Base-by-base conservation (phyloP, 2,113 vertebrate genomes). In the Geothlypis trichas region DNA sequence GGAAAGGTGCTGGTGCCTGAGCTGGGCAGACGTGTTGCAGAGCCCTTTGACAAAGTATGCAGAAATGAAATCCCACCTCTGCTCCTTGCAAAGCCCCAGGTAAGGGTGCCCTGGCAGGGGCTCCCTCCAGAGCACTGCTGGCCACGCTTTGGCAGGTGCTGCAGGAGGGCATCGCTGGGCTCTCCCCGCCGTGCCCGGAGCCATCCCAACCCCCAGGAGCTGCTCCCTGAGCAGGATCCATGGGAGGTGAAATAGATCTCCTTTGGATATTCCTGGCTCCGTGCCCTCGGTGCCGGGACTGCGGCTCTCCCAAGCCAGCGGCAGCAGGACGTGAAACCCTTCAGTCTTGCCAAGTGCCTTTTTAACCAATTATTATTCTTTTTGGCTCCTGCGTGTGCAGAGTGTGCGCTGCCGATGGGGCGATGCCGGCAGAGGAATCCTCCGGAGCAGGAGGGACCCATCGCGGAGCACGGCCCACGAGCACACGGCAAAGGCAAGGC, bases 311-410 rank as follows among this genome's bases (percentile, higher is more conserved):
- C 76, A 7, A n/a, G 49, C 10, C 88, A 59, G 51, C 0, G 0
- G 74, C 23, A 82, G 35, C 1, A 1, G 0, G 7, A 59, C 0
- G 1, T 47, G 75, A 61, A 88, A 65, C 24, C 12, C 17, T 61
- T 28, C 0, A 0, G 23, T 44, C 58, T 44, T 51, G 59, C 67
- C 52, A 84, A 71, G 26, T 4, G 27, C 13, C 33, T 59, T 83
- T 71, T 68, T 37, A 4, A 63, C 7, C 2, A 18, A 44, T 65
- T 47, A 13, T 28, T 28, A 44, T 65, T 52, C 1, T 12, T 27
- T 69, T 15, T 39, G 23, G 44, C 42, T 51, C 0, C 0, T 2
- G 2, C 33, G 16, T 15, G 26, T 58, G 31, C 41, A 62, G 87
- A 33, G 35, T 54, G 44, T 1, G 1, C 22, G 37, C 66, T 30